phyloP scores from a whole-genome alignment of 2,113 vertebrate species.

The Bubalus kerabau region DNA sequence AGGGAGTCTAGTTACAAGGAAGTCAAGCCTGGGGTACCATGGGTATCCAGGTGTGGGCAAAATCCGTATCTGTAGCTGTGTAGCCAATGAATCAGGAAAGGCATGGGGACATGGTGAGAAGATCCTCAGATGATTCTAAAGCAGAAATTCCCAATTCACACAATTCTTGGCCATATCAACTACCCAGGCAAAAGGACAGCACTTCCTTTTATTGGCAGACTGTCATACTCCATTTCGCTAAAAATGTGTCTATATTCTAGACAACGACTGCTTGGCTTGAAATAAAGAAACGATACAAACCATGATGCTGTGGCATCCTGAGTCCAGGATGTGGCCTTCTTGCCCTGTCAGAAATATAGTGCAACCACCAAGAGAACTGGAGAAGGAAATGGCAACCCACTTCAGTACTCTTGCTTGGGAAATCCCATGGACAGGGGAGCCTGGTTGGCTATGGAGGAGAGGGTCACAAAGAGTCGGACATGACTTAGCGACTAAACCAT shows the following conservation, averaged over 20 bases:
- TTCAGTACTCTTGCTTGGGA: background rate
- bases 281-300: background rate
- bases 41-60: background rate
- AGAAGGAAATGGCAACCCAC: background rate
- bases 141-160: background rate
- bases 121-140: background rate
- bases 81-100: background rate
- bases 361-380: background rate
- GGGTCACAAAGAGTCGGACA: background rate
- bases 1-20: background rate
- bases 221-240: background rate
- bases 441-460: background rate
- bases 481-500: background rate
- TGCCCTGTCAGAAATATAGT: background rate
- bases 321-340: background rate
- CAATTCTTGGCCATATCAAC: background rate
- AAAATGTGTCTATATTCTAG: slow-evolving; percentile 6
- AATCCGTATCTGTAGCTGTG: background rate
- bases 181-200: background rate
- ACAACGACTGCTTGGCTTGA: background rate
- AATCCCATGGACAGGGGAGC: background rate
- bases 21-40: background rate
- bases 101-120: background rate
- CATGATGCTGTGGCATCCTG: background rate
- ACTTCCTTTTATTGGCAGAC: background rate